These are phyloP conservation scores for Platichthys flesus DNA, from an alignment of 2,113 vertebrate genomes.

Conservation along the genomic window DNA sequence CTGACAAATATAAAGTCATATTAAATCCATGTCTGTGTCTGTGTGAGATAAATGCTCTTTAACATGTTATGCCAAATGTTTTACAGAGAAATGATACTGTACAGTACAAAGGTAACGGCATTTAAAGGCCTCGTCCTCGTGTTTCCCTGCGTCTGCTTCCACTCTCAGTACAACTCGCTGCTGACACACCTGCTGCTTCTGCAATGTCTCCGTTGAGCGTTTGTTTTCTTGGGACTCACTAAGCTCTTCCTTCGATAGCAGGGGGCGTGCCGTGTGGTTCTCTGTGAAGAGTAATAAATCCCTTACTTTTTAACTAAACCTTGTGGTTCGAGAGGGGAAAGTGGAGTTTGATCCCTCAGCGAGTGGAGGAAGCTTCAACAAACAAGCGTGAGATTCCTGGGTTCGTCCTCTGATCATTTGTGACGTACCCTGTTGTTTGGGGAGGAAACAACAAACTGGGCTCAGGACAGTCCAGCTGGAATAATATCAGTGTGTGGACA, in stretches of 20 bases:
- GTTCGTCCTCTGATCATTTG: background rate
- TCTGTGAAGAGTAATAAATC: slow-evolving; percentile 67
- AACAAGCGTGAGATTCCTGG: slow-evolving; percentile 10
- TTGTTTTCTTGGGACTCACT: background rate
- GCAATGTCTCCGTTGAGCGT: background rate
- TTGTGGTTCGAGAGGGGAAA: slow-evolving; percentile 17
- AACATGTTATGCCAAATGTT: background rate
- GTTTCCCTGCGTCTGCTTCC: background rate
- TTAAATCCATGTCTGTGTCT: slow-evolving; percentile 24
- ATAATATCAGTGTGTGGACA: background rate
- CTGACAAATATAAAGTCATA: slow-evolving; percentile 50
- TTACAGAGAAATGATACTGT: too few species aligned
- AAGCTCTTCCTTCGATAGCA: slow-evolving; percentile 6
- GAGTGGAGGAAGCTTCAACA: slow-evolving; percentile 4
- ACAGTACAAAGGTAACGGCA: background rate
- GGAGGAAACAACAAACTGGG: background rate
- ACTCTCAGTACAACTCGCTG: slow-evolving; percentile 8
- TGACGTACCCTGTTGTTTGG: slow-evolving; percentile 26
- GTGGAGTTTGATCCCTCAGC: slow-evolving; percentile 80
- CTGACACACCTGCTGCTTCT: slow-evolving; percentile 6
- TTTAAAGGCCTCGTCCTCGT: background rate
- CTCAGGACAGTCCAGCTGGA: slow-evolving; percentile 13
- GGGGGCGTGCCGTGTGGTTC: slow-evolving; percentile 24
- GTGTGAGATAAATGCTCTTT: background rate
- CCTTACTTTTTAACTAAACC: slow-evolving; percentile 77